Evolutionary conservation across 2,888 invertebrate species (phyloP).

Genomic region (Drosophila imparisetae): DNA sequence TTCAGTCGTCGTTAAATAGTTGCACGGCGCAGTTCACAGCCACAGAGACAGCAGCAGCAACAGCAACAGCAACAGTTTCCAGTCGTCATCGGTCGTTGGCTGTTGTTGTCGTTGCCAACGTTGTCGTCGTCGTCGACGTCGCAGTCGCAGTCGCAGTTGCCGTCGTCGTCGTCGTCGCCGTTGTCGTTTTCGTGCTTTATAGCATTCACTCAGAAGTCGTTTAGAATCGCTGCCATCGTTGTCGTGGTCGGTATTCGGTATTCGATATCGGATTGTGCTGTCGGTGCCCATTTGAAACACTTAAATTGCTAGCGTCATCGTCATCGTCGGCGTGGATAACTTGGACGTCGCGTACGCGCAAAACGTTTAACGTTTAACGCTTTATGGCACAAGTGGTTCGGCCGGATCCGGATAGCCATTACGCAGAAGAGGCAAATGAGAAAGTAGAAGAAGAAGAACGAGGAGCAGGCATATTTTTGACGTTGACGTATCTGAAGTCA

Average conservation of each 20-base stretch:
- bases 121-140: slow-evolving; percentile 33
- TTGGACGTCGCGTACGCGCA: slow-evolving; percentile 54
- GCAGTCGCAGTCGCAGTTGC: slow-evolving; percentile 39
- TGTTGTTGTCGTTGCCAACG: slow-evolving; percentile 47
- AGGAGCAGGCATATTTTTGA: slow-evolving; percentile 37
- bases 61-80: slow-evolving; percentile 63
- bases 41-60: slow-evolving; percentile 23
- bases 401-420: slow-evolving; percentile 45
- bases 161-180: slow-evolving; percentile 46
- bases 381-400: slow-evolving; percentile 43
- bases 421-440: slow-evolving; percentile 5
- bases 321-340: slow-evolving; percentile 47
- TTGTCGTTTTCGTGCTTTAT: slow-evolving; percentile 78
- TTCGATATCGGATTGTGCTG: slow-evolving; percentile 70
- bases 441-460: background rate
- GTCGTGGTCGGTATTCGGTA: slow-evolving; percentile 78
- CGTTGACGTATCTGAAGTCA: slow-evolving; percentile 52
- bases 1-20: slow-evolving; percentile 85
- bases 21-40: slow-evolving; percentile 83
- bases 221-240: slow-evolving; percentile 77
- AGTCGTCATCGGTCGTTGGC: slow-evolving; percentile 58
- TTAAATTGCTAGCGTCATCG: slow-evolving; percentile 42
- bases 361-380: slow-evolving; percentile 53
- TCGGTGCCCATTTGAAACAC: slow-evolving; percentile 55
- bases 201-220: slow-evolving; percentile 80